A percentile compares a stretch with the other conserved stretches of the same genome.
Evolutionary conservation across 2,888 invertebrate species (phyloP).

Genomic region (Patella caerulea): DNA sequence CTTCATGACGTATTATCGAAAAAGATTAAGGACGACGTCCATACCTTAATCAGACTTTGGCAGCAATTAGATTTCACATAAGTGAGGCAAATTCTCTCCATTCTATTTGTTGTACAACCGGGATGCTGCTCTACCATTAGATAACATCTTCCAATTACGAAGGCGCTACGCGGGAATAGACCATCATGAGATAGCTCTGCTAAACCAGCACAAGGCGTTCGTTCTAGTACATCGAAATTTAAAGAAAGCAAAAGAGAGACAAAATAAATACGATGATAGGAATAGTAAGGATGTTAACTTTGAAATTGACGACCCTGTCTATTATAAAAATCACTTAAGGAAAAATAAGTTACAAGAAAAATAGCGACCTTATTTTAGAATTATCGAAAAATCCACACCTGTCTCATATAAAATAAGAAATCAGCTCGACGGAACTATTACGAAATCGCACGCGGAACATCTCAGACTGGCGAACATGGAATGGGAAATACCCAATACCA

Average conservation of each 20-base stretch:
- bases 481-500: constrained; percentile 20
- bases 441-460: constrained; percentile 23
- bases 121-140: constrained; percentile 34
- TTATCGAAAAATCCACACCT: constrained; percentile 33
- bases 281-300: constrained; percentile 26
- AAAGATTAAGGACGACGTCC: too few relatives aligned
- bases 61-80: too few relatives aligned
- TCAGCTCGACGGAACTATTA: constrained; percentile 11
- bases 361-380: constrained; percentile 37
- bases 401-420: constrained; percentile 22
- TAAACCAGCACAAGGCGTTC: constrained; percentile 38
- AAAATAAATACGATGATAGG: constrained; percentile 33
- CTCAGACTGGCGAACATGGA: constrained; percentile 22
- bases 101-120: constrained; percentile 35
- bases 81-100: constrained; percentile 14
- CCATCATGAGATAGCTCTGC: constrained; percentile 29
- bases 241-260: constrained; percentile 31
- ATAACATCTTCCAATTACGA: constrained; percentile 33
- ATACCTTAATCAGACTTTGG: too few relatives aligned
- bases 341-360: constrained; percentile 34
- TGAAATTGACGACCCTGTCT: constrained; percentile 38
- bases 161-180: constrained; percentile 33
- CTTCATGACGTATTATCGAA: too few relatives aligned
- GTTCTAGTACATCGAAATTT: constrained; percentile 23
- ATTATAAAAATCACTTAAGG: constrained; percentile 28